These are phyloP conservation scores for Lithophane ornitopus DNA, from an alignment of 2,888 invertebrate genomes.

Conservation along the genomic window DNA sequence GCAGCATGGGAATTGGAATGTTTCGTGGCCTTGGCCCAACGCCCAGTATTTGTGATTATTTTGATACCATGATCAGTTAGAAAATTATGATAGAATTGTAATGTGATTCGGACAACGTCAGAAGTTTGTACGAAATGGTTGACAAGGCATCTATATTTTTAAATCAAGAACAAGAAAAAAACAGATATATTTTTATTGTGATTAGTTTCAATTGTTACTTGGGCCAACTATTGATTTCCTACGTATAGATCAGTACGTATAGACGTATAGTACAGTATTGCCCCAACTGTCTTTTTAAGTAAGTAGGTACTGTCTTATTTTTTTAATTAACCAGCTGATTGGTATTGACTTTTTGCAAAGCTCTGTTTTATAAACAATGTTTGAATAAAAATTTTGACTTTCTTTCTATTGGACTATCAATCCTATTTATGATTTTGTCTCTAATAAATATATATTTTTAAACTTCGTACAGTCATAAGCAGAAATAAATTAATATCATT, in stretches of 20 bases:
- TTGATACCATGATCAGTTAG: conserved; percentile 9
- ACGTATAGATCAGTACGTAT: conserved; percentile 30
- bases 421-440: conserved; percentile 43
- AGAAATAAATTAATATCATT: conserved; percentile 21
- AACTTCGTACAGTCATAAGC: conserved; percentile 35
- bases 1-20: conserved; percentile 4
- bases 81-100: conserved; percentile 8
- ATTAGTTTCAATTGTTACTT: conserved; percentile 7
- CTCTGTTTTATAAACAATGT: not conserved
- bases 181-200: not conserved
- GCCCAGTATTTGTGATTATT: conserved; percentile 31
- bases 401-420: conserved; percentile 33
- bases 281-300: conserved; percentile 1
- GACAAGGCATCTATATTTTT: not conserved
- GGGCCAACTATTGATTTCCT: not conserved
- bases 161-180: not conserved
- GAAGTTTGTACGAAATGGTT: not conserved
- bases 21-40: conserved; percentile 3
- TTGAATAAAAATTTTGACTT: not conserved
- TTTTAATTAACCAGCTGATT: conserved; percentile 6
- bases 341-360: conserved; percentile 20
- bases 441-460: conserved; percentile 12
- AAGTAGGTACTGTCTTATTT: not conserved
- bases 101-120: conserved; percentile 7
- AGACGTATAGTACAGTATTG: conserved; percentile 26